Conservation (phyloP, 1,140 invertebrate genomes). For the Coenobita brevimanus region DNA sequence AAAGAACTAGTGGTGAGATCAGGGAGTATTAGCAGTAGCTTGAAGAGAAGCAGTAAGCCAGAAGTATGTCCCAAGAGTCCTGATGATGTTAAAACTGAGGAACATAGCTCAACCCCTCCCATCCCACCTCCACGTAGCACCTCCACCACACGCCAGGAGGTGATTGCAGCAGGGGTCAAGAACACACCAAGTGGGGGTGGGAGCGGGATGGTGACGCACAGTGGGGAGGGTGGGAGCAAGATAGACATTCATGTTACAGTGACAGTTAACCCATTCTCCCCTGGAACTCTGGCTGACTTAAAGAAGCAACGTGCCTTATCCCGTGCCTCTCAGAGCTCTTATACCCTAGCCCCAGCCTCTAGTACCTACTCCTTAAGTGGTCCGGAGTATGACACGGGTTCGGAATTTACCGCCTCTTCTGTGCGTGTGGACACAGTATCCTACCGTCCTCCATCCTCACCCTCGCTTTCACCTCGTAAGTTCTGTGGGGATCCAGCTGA, state of each 20-base stretch:
- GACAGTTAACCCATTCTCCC: constrained; percentile 75
- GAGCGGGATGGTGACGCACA: constrained; percentile 72
- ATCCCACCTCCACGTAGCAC: constrained; percentile 52
- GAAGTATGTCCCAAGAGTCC: background rate
- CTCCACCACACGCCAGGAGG: constrained; percentile 32
- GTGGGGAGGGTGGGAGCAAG: constrained; percentile 87
- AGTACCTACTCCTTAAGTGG: constrained; percentile 55
- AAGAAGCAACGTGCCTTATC: constrained; percentile 91
- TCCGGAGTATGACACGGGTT: constrained; percentile 36
- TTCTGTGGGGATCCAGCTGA: constrained; percentile 62
- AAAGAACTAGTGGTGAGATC: constrained; percentile 43
- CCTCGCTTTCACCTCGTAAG: constrained; percentile 39
- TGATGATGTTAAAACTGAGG: constrained; percentile 8
- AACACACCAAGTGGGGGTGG: constrained; percentile 42
- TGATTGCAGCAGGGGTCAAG: constrained; percentile 13
- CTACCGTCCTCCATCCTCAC: constrained; percentile 54
- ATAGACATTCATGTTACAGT: constrained; percentile 90
- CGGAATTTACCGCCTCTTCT: constrained; percentile 53
- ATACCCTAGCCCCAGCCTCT: constrained; percentile 53
- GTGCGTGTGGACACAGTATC: constrained; percentile 44
- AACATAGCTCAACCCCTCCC: constrained; percentile 29
- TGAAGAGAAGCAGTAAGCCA: background rate
- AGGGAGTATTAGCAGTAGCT: constrained; percentile 5
- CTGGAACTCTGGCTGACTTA: constrained; percentile 86
- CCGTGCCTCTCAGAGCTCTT: constrained; percentile 72